phyloP scores from a whole-genome alignment of 2,797 vertebrate species.

The Sarcoramphus papa region DNA sequence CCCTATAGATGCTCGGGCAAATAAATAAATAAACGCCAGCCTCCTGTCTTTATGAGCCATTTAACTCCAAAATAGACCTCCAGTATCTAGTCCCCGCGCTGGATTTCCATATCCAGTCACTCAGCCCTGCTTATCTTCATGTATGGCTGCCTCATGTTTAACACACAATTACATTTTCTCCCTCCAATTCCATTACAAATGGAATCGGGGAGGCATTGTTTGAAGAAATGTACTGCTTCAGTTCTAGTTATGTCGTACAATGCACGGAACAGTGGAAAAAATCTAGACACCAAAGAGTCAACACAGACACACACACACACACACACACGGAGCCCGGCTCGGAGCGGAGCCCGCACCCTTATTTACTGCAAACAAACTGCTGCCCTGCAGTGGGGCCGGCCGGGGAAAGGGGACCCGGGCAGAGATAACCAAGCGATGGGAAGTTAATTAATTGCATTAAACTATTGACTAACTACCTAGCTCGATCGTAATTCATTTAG shows the following conservation, averaged over 20 bases:
- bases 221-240: conserved; percentile 78
- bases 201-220: conserved; percentile 74
- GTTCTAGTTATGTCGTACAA: conserved; percentile 73
- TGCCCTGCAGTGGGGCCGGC: conserved; percentile 7
- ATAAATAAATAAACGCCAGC: conserved; percentile 34
- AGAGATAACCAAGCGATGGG: conserved; percentile 72
- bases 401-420: neutral
- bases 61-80: conserved; percentile 70
- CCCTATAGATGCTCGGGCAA: neutral
- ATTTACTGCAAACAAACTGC: conserved; percentile 45
- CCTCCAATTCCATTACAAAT: conserved; percentile 66
- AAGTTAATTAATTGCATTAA: conserved; percentile 84
- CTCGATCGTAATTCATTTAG: conserved; percentile 82
- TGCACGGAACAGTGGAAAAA: conserved; percentile 69
- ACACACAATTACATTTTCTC: conserved; percentile 69
- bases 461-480: conserved; percentile 82
- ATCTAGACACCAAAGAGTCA: conserved; percentile 66
- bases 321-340: neutral
- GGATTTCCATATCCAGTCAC: conserved; percentile 53
- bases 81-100: conserved; percentile 12
- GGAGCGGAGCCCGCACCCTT: neutral
- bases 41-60: conserved; percentile 42
- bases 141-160: conserved; percentile 67
- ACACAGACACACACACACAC: neutral
- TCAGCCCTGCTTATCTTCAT: conserved; percentile 58